Evolutionary conservation across 23 tunicate species (phyloP).

Genomic region (Ascidia mentula): DNA sequence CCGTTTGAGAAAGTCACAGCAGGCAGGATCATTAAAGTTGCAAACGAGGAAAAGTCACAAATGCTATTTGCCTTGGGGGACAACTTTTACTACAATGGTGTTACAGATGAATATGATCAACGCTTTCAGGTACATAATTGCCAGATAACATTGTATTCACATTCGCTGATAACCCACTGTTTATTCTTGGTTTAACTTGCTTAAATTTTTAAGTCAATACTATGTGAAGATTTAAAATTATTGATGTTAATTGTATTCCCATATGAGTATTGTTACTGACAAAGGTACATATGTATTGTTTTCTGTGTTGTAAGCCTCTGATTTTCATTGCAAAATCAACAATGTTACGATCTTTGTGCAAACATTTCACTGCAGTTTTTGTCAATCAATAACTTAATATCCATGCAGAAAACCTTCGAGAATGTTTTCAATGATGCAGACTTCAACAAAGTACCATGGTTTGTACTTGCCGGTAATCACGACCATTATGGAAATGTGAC

Average conservation of each 20-base stretch:
- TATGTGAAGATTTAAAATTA: too few species aligned
- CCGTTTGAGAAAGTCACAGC: conserved; percentile 82
- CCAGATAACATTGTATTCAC: neutral
- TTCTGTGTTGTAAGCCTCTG: too few species aligned
- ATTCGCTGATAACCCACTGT: neutral
- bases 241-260: too few species aligned
- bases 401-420: conserved; percentile 70
- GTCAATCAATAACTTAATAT: neutral
- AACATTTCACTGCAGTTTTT: neutral
- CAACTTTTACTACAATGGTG: conserved; percentile 85
- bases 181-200: too few species aligned
- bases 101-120: conserved; percentile 64
- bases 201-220: too few species aligned
- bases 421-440: conserved; percentile 56
- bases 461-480: conserved; percentile 84
- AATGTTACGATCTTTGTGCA: neutral
- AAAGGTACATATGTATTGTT: too few species aligned
- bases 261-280: neutral
- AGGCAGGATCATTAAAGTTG: conserved; percentile 40
- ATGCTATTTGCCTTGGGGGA: conserved; percentile 79
- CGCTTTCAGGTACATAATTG: conserved; percentile 52
- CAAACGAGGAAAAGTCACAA: conserved; percentile 22
- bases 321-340: neutral
- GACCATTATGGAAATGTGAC: conserved; percentile 92
- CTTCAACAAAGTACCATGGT: conserved; percentile 66